phyloP scores from a whole-genome alignment of 2,113 vertebrate species.

The Dendrocopos noguchii region DNA sequence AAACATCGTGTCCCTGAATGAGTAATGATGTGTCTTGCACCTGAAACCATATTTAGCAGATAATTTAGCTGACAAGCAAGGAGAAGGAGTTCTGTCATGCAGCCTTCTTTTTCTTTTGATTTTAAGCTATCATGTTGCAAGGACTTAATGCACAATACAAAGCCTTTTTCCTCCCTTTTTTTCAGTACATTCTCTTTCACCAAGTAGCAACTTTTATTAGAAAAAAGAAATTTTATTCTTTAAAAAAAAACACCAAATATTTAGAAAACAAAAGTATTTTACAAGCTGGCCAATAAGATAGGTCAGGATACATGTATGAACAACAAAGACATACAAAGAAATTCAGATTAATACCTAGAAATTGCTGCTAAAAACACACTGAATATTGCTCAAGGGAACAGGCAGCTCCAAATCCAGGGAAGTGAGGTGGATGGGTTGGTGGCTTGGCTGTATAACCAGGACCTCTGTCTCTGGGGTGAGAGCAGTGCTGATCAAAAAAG shows the following conservation, averaged over 20 bases:
- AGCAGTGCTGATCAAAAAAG: background rate
- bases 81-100: background rate
- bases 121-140: constrained; percentile 11
- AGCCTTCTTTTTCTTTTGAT: background rate
- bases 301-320: background rate
- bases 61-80: constrained; percentile 42
- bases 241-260: background rate
- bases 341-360: background rate
- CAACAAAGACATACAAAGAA: background rate
- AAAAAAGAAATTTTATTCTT: background rate
- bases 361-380: background rate
- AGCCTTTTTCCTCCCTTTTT: background rate
- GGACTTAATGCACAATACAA: background rate
- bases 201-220: background rate
- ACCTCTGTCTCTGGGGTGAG: background rate
- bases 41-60: constrained; percentile 36
- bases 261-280: background rate
- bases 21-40: constrained; percentile 13
- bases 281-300: background rate
- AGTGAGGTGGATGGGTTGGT: background rate
- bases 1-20: background rate
- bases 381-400: background rate
- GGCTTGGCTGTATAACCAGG: background rate
- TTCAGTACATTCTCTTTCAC: background rate
- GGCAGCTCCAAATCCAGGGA: accelerated